Conservation (phyloP, 2,113 vertebrate species). For the Hylia prasina region DNA sequence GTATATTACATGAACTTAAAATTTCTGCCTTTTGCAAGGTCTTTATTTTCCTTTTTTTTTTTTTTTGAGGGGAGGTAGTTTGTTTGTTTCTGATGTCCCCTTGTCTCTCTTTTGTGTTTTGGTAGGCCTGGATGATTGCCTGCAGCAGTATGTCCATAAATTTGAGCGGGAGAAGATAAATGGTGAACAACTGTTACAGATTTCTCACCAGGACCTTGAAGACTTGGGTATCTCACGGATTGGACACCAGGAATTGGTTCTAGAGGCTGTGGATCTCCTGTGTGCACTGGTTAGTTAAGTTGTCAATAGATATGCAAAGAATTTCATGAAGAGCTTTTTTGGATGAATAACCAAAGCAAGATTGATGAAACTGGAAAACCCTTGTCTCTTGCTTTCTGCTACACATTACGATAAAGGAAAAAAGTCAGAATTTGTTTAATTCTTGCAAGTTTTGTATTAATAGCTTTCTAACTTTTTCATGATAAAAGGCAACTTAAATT, state of each 20-base stretch:
- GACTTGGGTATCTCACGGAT: slow-evolving; percentile 91
- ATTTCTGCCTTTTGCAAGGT: neutral
- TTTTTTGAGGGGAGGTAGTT: neutral
- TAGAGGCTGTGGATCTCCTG: slow-evolving; percentile 96
- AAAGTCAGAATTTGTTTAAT: neutral
- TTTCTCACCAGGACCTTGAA: slow-evolving; percentile 96
- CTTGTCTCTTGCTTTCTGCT: neutral
- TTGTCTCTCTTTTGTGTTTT: neutral
- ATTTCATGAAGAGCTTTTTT: neutral
- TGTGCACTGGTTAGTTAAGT: slow-evolving; percentile 90
- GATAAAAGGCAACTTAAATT: neutral
- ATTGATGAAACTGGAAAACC: neutral
- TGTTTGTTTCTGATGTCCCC: neutral
- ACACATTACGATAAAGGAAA: rapidly evolving
- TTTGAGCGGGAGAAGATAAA: slow-evolving; percentile 96
- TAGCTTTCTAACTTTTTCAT: neutral
- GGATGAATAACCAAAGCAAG: neutral
- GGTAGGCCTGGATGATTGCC: slow-evolving; percentile 90
- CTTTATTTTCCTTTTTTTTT: neutral
- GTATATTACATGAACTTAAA: neutral
- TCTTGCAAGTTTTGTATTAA: neutral
- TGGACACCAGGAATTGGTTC: slow-evolving; percentile 93
- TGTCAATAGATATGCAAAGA: neutral
- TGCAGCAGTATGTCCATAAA: slow-evolving; percentile 91
- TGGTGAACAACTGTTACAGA: slow-evolving; percentile 92